phyloP scores from a whole-genome alignment of 2,888 invertebrate genomes.

The Plebejus anna region DNA sequence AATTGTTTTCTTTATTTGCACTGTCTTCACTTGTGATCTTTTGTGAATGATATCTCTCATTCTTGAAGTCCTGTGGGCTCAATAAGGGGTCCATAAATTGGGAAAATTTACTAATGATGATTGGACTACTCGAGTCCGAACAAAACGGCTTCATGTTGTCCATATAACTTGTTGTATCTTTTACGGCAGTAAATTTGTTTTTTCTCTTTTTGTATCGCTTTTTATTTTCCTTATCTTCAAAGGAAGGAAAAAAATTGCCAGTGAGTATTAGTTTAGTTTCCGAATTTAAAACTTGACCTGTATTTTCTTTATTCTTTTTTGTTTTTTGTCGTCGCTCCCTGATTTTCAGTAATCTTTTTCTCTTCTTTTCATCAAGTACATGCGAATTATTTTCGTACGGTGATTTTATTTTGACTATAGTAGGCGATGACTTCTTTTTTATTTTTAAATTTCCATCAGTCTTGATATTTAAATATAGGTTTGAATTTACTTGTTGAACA shows the following conservation, averaged over 20 bases:
- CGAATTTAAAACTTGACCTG: conserved; percentile 60
- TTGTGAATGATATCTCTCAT: not conserved
- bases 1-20: not conserved
- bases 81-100: not conserved
- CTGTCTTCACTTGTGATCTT: not conserved
- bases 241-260: conserved; percentile 71
- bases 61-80: not conserved
- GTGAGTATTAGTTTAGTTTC: conserved; percentile 70
- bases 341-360: conserved; percentile 63
- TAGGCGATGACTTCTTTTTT: conserved; percentile 53
- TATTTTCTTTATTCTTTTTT: conserved; percentile 58
- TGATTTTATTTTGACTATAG: conserved; percentile 60
- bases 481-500: conserved; percentile 52
- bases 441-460: conserved; percentile 42
- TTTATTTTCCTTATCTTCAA: conserved; percentile 42
- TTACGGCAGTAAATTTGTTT: not conserved
- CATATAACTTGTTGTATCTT: not conserved
- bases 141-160: not conserved
- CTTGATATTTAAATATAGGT: conserved; percentile 54
- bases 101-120: not conserved
- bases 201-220: conserved; percentile 31
- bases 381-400: conserved; percentile 67
- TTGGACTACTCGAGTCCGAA: not conserved
- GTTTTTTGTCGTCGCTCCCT: conserved; percentile 61
- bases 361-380: conserved; percentile 62